phyloP scores from a whole-genome alignment of 2,113 vertebrate genomes.

The Oncorhynchus tshawytscha region DNA sequence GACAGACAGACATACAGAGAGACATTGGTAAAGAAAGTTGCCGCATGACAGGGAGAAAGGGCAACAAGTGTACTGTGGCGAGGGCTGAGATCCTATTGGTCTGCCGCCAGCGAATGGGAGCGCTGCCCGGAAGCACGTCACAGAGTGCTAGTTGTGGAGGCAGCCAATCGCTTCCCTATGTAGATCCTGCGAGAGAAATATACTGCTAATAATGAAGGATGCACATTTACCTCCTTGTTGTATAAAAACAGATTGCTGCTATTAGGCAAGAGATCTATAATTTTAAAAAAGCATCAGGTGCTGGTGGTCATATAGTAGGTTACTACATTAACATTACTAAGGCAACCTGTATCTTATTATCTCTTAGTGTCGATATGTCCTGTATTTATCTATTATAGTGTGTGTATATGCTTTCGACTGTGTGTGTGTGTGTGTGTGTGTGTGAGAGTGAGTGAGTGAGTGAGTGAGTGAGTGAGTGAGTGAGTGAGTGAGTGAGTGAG shows the following conservation, averaged over 20 bases:
- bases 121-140: constrained; percentile 46
- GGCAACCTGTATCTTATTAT: no score
- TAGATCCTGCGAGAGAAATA: constrained; percentile 64
- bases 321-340: not conserved
- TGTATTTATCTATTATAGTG: no score
- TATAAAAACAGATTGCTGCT: not conserved
- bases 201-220: constrained; percentile 3
- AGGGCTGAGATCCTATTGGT: constrained; percentile 51
- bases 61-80: constrained; percentile 25
- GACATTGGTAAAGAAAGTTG: constrained; percentile 41
- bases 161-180: constrained; percentile 73
- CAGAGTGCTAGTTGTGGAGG: constrained; percentile 70
- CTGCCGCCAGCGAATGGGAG: constrained; percentile 31
- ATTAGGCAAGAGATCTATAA: no score
- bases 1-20: constrained; percentile 11
- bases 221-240: no score
- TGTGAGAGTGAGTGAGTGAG: no score
- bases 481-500: not conserved
- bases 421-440: constrained; percentile 3
- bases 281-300: not conserved
- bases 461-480: no score
- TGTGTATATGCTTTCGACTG: no score
- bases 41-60: constrained; percentile 29
- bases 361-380: no score
- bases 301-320: not conserved